A percentile compares a stretch with the other conserved stretches of the same genome.
phyloP scores from a whole-genome alignment of 2,797 vertebrate genomes.

The Triplophysa bombifrons region DNA sequence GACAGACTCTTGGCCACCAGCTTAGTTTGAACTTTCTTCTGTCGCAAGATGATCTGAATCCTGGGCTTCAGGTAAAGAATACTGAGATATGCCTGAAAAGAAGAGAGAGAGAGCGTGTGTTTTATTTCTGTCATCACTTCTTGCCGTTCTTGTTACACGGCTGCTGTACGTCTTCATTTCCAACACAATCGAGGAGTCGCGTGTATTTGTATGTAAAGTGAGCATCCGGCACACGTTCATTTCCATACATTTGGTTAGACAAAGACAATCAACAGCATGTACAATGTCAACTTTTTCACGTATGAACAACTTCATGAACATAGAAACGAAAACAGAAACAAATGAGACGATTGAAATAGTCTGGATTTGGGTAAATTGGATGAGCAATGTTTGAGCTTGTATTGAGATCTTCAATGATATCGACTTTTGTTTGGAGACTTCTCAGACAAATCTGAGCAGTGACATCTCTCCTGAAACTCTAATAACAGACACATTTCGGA shows the following conservation, averaged over 20 bases:
- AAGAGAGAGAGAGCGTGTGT: conserved; percentile 10
- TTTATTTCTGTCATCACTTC: not conserved
- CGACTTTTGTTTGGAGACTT: no score
- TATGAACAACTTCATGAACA: not conserved
- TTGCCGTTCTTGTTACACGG: no score
- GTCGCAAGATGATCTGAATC: conserved; percentile 79
- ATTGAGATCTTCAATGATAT: not conserved
- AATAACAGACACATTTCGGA: no score
- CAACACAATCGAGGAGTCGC: not conserved
- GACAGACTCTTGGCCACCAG: conserved; percentile 80
- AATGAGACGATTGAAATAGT: not conserved
- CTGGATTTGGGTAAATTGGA: not conserved
- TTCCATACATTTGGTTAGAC: not conserved
- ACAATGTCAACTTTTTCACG: not conserved
- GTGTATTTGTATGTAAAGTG: not conserved
- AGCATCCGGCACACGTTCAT: not conserved
- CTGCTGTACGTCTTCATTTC: not conserved
- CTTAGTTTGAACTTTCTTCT: conserved; percentile 79
- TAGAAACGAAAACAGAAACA: no score
- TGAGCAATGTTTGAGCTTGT: not conserved
- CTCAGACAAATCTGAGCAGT: not conserved
- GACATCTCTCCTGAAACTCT: no score
- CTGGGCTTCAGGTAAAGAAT: conserved; percentile 84
- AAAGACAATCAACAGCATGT: no score
- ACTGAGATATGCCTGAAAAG: conserved; percentile 78